These are phyloP conservation scores for Mormyrops boulengeri DNA, from an alignment of 2,797 vertebrate genomes.

Conservation along the genomic window DNA sequence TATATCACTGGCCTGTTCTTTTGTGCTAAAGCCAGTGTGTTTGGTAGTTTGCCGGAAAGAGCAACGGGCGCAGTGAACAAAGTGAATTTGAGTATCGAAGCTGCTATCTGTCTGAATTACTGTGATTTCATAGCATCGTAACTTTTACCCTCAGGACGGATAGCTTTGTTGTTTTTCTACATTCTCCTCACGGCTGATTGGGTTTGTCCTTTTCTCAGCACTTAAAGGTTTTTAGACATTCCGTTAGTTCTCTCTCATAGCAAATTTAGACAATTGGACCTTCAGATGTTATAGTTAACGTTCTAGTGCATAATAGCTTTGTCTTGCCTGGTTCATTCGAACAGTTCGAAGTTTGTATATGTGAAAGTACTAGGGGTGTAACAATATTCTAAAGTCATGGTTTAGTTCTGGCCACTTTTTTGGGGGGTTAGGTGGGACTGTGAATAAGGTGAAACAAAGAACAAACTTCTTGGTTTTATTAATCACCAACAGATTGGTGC, in stretches of 20 bases:
- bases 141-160: not conserved
- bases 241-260: not conserved
- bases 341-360: not conserved
- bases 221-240: not conserved
- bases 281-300: not conserved
- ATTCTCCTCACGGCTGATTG: not conserved
- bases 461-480: not conserved
- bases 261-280: not conserved
- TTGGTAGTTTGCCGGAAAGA: conserved; percentile 15
- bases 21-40: conserved; percentile 9
- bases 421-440: not conserved
- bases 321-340: not conserved
- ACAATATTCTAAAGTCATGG: not conserved
- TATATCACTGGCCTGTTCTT: not conserved
- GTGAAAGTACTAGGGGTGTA: not conserved
- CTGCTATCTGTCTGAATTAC: conserved; percentile 3
- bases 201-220: not conserved
- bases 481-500: not conserved
- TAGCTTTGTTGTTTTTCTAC: not conserved
- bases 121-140: not conserved
- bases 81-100: not conserved
- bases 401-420: not conserved
- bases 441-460: not conserved
- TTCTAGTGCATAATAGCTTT: not conserved
- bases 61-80: not conserved